Percentiles rank a stretch among this genome's conserved stretches.
Evolutionary conservation across 1,140 invertebrate genomes (phyloP).

Genomic region (Theocolax elegans): DNA sequence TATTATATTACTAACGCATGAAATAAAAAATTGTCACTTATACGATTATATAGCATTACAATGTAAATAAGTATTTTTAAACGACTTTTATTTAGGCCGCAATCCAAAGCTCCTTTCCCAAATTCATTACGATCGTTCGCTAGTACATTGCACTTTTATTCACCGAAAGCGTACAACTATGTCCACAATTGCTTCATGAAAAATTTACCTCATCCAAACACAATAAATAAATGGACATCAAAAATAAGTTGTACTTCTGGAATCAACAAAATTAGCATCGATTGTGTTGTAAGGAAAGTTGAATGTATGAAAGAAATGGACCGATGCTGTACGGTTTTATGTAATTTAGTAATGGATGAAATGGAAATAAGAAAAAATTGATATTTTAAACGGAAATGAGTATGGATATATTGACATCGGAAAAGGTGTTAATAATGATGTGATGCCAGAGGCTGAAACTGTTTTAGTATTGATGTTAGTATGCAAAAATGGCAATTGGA

Average conservation of each 20-base stretch:
- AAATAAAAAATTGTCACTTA: too few species aligned
- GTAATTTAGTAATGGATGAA: too few species aligned
- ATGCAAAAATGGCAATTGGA: slow-evolving; percentile 34
- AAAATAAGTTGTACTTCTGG: background rate
- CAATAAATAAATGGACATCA: background rate
- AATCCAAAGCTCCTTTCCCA: background rate
- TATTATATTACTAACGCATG: too few species aligned
- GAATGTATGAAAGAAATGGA: background rate
- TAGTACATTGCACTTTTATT: slow-evolving; percentile 7
- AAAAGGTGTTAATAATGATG: background rate
- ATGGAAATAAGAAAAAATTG: background rate
- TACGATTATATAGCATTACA: too few species aligned
- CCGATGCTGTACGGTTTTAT: background rate
- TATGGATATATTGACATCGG: slow-evolving; percentile 1
- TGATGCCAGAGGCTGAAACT: slow-evolving; percentile 27
- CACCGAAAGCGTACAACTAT: slow-evolving; percentile 1
- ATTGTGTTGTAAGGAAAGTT: background rate
- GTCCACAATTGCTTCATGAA: too few species aligned
- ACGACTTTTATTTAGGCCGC: too few species aligned
- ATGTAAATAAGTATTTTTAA: too few species aligned
- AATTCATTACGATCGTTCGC: background rate
- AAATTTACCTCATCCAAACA: too few species aligned
- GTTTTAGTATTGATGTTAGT: slow-evolving; percentile 41
- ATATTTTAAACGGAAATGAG: background rate
- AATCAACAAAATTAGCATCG: background rate